Percentiles rank a stretch among this genome's conserved stretches.
Conservation (phyloP, 2,888 invertebrate genomes). For the Hesperia comma region DNA sequence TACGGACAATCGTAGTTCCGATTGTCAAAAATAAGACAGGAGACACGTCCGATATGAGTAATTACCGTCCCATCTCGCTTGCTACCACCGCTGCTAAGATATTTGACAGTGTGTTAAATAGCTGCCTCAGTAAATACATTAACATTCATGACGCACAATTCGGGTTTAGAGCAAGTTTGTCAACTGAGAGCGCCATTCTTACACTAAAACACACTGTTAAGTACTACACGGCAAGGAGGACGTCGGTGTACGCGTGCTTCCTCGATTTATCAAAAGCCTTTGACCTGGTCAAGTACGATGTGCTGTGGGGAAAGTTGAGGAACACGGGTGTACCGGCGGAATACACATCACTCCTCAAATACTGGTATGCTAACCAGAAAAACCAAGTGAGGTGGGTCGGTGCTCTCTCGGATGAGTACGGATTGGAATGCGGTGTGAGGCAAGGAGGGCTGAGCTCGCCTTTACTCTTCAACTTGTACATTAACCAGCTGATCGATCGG, state of each 20-base stretch:
- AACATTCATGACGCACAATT: conserved; percentile 32
- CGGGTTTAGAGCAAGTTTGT: conserved; percentile 34
- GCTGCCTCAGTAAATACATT: neutral
- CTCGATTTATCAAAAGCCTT: conserved; percentile 32
- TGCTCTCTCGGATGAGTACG: conserved; percentile 33
- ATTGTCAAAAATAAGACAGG: conserved; percentile 32
- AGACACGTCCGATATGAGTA: conserved; percentile 24
- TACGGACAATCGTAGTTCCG: conserved; percentile 27
- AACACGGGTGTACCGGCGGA: conserved; percentile 20
- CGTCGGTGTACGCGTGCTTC: conserved; percentile 35
- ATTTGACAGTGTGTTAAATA: conserved; percentile 21
- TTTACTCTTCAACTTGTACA: conserved; percentile 29
- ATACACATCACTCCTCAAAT: conserved; percentile 4
- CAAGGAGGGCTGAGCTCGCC: conserved; percentile 37
- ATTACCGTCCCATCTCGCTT: conserved; percentile 23
- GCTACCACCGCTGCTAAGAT: conserved; percentile 17
- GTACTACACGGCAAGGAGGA: conserved; percentile 30
- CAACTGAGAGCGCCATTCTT: conserved; percentile 36
- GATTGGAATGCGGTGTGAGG: conserved; percentile 44
- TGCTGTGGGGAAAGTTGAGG: conserved; percentile 33
- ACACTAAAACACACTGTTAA: conserved; percentile 38
- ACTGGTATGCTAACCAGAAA: conserved; percentile 39
- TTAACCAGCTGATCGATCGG: conserved; percentile 40
- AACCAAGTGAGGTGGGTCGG: conserved; percentile 41
- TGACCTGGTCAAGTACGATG: conserved; percentile 33